Base-by-base conservation (phyloP, 92 coral and sea anemone species). In the Muricea muricata region DNA sequence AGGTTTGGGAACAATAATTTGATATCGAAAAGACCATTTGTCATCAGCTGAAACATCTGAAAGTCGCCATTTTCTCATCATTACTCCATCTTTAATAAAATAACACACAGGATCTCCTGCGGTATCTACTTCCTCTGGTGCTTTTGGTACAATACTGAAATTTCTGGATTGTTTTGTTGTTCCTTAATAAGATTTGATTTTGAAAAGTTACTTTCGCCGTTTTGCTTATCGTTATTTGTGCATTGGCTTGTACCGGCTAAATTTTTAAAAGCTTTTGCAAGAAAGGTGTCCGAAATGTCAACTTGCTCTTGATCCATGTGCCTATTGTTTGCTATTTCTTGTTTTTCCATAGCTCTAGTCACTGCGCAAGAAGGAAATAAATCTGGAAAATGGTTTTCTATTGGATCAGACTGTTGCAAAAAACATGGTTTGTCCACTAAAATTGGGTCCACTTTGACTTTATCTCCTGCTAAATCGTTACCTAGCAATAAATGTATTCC, bases 21-120 rank as follows among this genome's bases (percentile, higher is more conserved):
- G 90, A 70, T 70, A 47, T 81, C 82, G 82, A 23, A 84, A 80
- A 42, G 84, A 85, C 82, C 89, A 85, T 65, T 89, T 78, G 21
- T 79, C 86, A 30, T 86, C 89, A 33, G 85, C 85, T 18, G 92
- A 50, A 83, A 88, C 91, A 68, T 83, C 60, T 10, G 88, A 85
- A 17, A 71, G 86, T 67, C 84, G 58, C 89, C 85, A 86, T 25
- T 86, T 86, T 65, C 81, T 73, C 91, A 87, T 91, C 65, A 87
- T 34, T 18, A 91, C 73, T 34, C 78, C 82, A 65, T 83, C 70
- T 75, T 84, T 78, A 8, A 55, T 28, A 77, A 69, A 87, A 65
- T 50, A 82, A 69, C 93, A 87, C 21, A 83, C 79, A 25, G 86
- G 86, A 69, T 87, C 48, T 61, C 70, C 23, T 48, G 85, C 23